Conservation (phyloP, 1,140 invertebrate genomes). For the Drosophila lacertosa region DNA sequence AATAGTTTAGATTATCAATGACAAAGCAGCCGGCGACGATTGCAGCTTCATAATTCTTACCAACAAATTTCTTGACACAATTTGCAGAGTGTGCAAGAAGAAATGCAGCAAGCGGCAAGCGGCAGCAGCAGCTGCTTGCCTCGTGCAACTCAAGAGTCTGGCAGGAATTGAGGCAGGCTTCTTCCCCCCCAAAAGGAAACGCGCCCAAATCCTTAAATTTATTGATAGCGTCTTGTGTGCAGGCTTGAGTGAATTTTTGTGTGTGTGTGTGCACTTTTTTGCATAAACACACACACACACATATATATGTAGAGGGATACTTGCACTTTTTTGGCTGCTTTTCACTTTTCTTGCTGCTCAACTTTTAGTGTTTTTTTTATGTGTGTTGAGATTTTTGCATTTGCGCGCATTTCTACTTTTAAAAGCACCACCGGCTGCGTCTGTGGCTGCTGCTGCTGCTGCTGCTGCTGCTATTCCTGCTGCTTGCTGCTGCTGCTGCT, state of each 20-base stretch:
- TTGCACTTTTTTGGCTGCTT: constrained; percentile 72
- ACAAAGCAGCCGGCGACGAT: constrained; percentile 66
- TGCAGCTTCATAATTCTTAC: constrained; percentile 78
- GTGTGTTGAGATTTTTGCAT: constrained; percentile 72
- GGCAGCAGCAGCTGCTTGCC: constrained; percentile 18
- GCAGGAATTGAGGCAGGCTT: constrained; percentile 33
- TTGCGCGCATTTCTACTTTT: constrained; percentile 76
- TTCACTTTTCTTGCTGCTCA: constrained; percentile 51
- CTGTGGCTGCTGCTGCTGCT: constrained; percentile 43
- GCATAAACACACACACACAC: constrained; percentile 58
- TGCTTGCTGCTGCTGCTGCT: constrained; percentile 11
- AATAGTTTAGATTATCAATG: constrained; percentile 72
- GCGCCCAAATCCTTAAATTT: constrained; percentile 45
- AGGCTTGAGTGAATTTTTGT: neutral
- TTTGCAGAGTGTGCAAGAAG: constrained; percentile 52
- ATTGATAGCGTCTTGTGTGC: constrained; percentile 26
- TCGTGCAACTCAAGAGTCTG: constrained; percentile 5
- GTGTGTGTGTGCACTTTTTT: constrained; percentile 63
- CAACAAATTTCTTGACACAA: constrained; percentile 55
- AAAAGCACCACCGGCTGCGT: constrained; percentile 72
- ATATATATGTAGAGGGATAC: constrained; percentile 24
- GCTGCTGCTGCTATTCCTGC: constrained; percentile 27
- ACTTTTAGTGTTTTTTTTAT: constrained; percentile 40
- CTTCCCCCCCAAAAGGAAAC: constrained; percentile 54
- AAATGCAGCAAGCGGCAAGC: too few species aligned